Conservation (phyloP, 1,140 invertebrate species). For the Triops longicaudatus region DNA sequence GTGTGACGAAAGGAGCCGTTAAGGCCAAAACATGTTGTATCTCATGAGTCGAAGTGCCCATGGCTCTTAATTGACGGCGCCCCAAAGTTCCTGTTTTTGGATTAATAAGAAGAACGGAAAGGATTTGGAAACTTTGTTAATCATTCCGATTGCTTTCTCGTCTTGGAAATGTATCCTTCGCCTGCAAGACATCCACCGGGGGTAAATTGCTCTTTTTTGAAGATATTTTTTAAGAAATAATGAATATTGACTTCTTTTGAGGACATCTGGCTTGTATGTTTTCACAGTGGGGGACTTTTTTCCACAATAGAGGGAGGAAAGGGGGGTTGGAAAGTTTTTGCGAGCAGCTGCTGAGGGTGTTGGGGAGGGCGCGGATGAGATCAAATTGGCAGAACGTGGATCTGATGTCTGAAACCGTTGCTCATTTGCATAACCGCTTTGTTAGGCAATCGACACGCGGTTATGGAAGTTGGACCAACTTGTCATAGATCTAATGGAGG, state of each 20-base stretch:
- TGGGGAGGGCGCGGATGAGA: background rate
- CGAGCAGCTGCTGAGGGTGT: background rate
- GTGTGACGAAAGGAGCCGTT: background rate
- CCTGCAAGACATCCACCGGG: conserved; percentile 51
- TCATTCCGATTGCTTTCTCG: background rate
- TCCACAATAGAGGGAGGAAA: background rate
- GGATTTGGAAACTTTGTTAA: background rate
- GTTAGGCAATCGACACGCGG: conserved; percentile 26
- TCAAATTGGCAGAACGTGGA: background rate
- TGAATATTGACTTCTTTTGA: conserved; percentile 25
- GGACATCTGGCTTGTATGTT: conserved; percentile 17
- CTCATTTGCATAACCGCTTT: conserved; percentile 18
- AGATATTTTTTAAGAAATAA: no score
- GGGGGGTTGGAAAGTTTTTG: no score
- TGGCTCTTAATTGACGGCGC: background rate
- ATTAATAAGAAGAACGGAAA: conserved; percentile 8
- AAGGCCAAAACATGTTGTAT: background rate
- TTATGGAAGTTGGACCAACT: conserved; percentile 22
- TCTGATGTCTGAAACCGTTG: background rate
- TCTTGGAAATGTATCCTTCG: conserved; percentile 47
- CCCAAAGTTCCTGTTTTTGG: background rate
- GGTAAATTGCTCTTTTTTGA: conserved; percentile 38
- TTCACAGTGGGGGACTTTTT: conserved; percentile 18
- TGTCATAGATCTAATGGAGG: background rate
- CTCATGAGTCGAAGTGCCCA: background rate